phyloP scores from a whole-genome alignment of 2,113 vertebrate species.

The Seriola dumerili region DNA sequence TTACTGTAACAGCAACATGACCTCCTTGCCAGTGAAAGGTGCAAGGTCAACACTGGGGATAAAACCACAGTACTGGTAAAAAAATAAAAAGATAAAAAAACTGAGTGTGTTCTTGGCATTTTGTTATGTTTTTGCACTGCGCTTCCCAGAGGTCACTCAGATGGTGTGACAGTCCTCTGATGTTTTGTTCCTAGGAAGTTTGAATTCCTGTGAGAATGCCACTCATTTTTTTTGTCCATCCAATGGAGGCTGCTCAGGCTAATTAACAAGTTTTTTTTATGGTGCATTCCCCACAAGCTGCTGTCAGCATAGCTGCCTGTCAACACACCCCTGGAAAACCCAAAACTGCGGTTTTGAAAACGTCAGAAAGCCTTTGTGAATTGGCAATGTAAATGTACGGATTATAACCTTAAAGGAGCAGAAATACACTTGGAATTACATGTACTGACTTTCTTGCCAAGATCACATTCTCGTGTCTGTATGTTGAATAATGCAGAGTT shows the following conservation, averaged over 20 bases:
- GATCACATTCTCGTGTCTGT: neutral
- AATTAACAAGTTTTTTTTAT: slow-evolving; percentile 28
- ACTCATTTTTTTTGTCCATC: slow-evolving; percentile 30
- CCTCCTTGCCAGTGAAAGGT: slow-evolving; percentile 1
- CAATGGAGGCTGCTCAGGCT: slow-evolving; percentile 24
- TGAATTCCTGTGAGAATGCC: slow-evolving; percentile 32
- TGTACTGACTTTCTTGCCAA: neutral
- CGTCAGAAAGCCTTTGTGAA: neutral
- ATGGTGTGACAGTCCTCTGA: slow-evolving; percentile 42
- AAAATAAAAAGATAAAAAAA: no score
- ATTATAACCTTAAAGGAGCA: neutral
- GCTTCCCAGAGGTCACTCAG: neutral
- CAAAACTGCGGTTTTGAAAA: neutral
- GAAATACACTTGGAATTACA: neutral
- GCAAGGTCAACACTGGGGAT: neutral
- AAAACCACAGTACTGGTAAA: no score
- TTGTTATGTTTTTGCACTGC: neutral
- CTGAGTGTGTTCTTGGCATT: neutral
- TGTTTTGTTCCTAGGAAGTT: slow-evolving; percentile 42
- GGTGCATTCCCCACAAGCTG: neutral
- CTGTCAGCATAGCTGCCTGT: slow-evolving; percentile 1
- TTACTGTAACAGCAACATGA: slow-evolving; percentile 24
- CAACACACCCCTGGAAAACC: neutral
- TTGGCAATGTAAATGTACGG: neutral
- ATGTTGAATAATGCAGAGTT: neutral